These are phyloP conservation scores for Oscheius myriophilus DNA, from an alignment of 2,888 invertebrate genomes.

Conservation along the genomic window DNA sequence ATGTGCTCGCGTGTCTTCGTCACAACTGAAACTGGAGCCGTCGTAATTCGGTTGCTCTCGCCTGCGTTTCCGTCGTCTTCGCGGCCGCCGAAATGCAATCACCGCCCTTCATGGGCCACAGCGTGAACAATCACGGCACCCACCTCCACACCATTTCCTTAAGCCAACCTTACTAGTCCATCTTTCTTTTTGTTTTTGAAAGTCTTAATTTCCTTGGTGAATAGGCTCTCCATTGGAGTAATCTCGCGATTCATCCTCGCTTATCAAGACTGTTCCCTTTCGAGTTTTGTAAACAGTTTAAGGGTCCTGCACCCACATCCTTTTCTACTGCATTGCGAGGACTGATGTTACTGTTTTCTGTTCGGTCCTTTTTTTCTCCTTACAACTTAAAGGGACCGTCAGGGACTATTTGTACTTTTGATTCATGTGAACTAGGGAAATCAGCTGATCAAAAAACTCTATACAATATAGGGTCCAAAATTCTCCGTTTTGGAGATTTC, in stretches of 20 bases:
- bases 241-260: not conserved
- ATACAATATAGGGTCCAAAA: too few relatives aligned
- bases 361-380: too few relatives aligned
- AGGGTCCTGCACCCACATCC: too few relatives aligned
- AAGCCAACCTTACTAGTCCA: not conserved
- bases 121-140: slow-evolving; percentile 18
- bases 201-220: not conserved
- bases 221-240: not conserved
- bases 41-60: slow-evolving; percentile 31
- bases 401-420: too few relatives aligned
- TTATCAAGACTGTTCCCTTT: not conserved
- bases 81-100: slow-evolving; percentile 24
- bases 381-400: too few relatives aligned
- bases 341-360: too few relatives aligned
- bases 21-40: slow-evolving; percentile 23
- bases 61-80: slow-evolving; percentile 28
- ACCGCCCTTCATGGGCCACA: slow-evolving; percentile 26
- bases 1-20: not conserved
- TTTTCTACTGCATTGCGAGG: too few relatives aligned
- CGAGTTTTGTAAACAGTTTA: too few relatives aligned
- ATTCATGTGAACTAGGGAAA: too few relatives aligned
- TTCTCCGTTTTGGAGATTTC: too few relatives aligned
- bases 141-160: not conserved
- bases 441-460: too few relatives aligned
- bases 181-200: not conserved